A percentile compares a stretch with the other conserved stretches of the same genome.
phyloP scores from a whole-genome alignment of 2,113 vertebrate genomes.

The Catharus minimus region DNA sequence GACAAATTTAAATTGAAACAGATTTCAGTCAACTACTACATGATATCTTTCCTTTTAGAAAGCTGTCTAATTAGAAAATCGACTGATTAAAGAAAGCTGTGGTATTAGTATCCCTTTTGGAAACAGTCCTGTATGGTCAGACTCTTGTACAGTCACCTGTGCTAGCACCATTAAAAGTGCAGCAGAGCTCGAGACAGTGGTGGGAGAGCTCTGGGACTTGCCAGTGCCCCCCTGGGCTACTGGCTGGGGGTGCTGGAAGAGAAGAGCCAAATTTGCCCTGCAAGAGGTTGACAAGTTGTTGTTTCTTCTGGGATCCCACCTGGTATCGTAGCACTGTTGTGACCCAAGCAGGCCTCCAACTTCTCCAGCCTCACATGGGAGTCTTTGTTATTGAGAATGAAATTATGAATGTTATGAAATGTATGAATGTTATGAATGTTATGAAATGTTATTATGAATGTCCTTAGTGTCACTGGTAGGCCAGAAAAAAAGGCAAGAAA shows the following conservation, averaged over 20 bases:
- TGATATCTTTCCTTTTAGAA: neutral
- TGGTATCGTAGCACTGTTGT: neutral
- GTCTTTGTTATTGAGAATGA: neutral
- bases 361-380: rapidly evolving
- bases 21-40: neutral
- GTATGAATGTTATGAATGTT: too few species aligned
- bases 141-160: neutral
- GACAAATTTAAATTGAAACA: neutral
- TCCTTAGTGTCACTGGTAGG: neutral
- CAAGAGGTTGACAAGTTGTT: neutral
- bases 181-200: neutral
- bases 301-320: neutral
- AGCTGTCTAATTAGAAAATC: neutral
- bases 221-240: neutral
- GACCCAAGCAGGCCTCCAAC: neutral
- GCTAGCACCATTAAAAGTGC: neutral
- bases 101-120: neutral
- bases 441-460: neutral
- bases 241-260: neutral
- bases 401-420: too few species aligned
- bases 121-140: neutral
- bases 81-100: neutral
- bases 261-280: neutral
- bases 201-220: neutral
- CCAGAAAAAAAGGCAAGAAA: neutral